These are phyloP conservation scores for Bothrops jararaca DNA, from an alignment of 2,113 vertebrate genomes.

Conservation along the genomic window DNA sequence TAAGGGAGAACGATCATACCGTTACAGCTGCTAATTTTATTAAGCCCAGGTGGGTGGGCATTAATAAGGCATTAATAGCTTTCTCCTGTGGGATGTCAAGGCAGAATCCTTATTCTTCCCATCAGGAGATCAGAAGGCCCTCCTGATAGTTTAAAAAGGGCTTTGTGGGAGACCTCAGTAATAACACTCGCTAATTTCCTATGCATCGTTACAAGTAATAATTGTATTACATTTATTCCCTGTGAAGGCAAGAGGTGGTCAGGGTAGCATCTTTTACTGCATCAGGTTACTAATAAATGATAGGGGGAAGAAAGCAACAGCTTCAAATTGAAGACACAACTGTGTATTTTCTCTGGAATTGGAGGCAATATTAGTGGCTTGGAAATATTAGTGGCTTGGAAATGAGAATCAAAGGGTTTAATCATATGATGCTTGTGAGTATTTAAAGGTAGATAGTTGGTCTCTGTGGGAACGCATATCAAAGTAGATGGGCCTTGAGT, in stretches of 20 bases:
- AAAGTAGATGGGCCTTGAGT: not conserved
- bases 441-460: not conserved
- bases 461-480: not conserved
- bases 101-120: not conserved
- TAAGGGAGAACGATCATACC: not conserved
- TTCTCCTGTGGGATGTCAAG: not conserved
- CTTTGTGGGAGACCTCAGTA: not conserved
- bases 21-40: not conserved
- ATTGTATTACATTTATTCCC: not conserved
- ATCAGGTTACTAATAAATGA: too few relatives aligned
- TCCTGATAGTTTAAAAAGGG: not conserved
- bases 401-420: not conserved
- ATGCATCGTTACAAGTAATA: not conserved
- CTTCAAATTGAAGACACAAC: not conserved
- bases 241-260: not conserved
- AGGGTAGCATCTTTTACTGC: not conserved
- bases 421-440: not conserved
- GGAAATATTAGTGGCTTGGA: not conserved
- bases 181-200: not conserved
- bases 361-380: not conserved
- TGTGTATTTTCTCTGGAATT: not conserved
- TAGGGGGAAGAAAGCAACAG: not conserved
- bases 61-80: constrained; percentile 5
- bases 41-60: not conserved
- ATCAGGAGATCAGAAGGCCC: not conserved